Base-by-base conservation (phyloP, 30 jellyfish, hydroid and myxozoan species). In the Nemopilema nomurai region DNA sequence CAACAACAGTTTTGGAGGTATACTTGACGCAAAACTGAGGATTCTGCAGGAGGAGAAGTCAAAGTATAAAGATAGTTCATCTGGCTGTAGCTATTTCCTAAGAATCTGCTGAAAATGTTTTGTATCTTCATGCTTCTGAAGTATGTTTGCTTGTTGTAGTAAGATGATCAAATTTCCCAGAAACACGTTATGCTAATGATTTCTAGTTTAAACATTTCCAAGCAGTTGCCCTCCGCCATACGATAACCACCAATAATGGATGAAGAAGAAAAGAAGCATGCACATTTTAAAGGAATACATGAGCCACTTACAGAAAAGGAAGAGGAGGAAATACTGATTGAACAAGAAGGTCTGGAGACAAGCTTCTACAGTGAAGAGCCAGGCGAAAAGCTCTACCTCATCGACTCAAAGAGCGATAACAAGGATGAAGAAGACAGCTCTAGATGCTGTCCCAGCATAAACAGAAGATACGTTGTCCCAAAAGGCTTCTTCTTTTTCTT, bases 401-500 rank as follows among this genome's bases (percentile, higher is more conserved):
- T 84, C 16, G 95, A 75, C 16, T 79, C 67, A 51, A 71, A 76
- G 29, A 57, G 66, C 32, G 62, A 27, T 49, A 89, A 69, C 33
- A 86, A 69, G 0, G 29, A 84, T n/a, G 94, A 67, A 41, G 57
- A 31, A 69, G 89, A 87, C 24, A 81, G 76, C 22, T 69, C 74
- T 18, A 77, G 21, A 41, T 62, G 86, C 57, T 92, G 96, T 71
- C 87, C 89, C 0, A 74, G 66, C 65, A 64, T 92, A 84, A 92
- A 92, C 83, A 83, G 96, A 30, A 33, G 69, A 26, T 82, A 86
- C 21, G 57, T 92, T 13, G 92, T 96, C 0, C 90, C 98, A 23
- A 92, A 92, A 49, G 94, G 88, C 16, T 92, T 92, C 62, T 92
- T 86, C 96, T 92, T 92, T 33, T 92, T 92, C 95, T 92, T 92